phyloP scores from a whole-genome alignment of 2,888 invertebrate species.

The Crocallis elinguaria region DNA sequence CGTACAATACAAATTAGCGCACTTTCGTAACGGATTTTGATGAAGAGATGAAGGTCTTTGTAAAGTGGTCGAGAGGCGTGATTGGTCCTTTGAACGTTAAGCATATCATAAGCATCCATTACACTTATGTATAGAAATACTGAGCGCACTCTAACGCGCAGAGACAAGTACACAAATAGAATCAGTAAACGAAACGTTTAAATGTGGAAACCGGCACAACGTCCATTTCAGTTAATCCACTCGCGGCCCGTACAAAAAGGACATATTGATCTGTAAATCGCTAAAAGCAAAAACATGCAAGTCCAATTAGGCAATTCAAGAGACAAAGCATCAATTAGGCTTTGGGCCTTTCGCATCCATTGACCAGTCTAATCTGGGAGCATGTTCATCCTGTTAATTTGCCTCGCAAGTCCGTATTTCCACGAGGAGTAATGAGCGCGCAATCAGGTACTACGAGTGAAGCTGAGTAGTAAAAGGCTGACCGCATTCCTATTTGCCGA shows the following conservation, averaged over 20 bases:
- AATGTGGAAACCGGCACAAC: neutral
- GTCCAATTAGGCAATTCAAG: conserved; percentile 48
- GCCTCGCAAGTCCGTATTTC: conserved; percentile 43
- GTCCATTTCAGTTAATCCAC: neutral
- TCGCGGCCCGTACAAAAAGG: conserved; percentile 4
- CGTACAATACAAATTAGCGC: conserved; percentile 56
- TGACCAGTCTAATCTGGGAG: conserved; percentile 39
- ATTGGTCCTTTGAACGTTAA: conserved; percentile 45
- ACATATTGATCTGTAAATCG: conserved; percentile 39
- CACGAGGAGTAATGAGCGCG: conserved; percentile 43
- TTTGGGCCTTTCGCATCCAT: conserved; percentile 38
- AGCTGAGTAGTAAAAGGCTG: conserved; percentile 29
- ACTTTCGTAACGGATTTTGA: conserved; percentile 34
- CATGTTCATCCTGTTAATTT: conserved; percentile 46
- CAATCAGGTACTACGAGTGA: conserved; percentile 40
- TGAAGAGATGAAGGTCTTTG: conserved; percentile 43
- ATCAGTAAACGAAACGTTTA: neutral
- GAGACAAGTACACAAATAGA: neutral
- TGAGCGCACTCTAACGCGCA: neutral
- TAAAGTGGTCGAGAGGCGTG: conserved; percentile 51
- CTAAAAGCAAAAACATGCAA: conserved; percentile 42
- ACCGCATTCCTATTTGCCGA: conserved; percentile 50
- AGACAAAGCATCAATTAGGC: conserved; percentile 53
- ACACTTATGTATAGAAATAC: conserved; percentile 30
- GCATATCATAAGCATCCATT: conserved; percentile 46